A percentile compares a stretch with the other conserved stretches of the same genome.
Evolutionary conservation across 2,888 invertebrate genomes (phyloP).

Genomic region (Chymomyza fuscimana): DNA sequence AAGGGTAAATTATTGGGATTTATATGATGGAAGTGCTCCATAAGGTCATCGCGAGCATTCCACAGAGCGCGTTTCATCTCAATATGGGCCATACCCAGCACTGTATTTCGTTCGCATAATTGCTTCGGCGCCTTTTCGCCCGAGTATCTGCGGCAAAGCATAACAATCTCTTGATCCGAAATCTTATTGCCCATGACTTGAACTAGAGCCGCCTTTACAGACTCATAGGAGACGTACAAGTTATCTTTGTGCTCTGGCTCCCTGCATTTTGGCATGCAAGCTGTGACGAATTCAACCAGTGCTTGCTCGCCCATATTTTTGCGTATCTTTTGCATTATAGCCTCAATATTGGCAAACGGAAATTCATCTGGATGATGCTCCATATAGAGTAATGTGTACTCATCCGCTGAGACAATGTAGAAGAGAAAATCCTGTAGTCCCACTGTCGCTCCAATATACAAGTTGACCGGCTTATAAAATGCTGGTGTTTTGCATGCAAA

Average conservation of each 20-base stretch:
- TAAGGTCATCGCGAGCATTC: conserved; percentile 84
- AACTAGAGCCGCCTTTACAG: conserved; percentile 83
- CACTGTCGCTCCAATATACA: conserved; percentile 91
- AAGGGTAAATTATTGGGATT: conserved; percentile 83
- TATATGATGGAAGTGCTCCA: conserved; percentile 83
- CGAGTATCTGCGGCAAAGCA: conserved; percentile 87
- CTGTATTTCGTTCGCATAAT: conserved; percentile 79
- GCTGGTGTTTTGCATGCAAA: conserved; percentile 87
- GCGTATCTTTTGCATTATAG: conserved; percentile 87
- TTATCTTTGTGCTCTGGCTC: conserved; percentile 44
- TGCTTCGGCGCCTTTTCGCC: conserved; percentile 81
- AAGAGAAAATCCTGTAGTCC: conserved; percentile 89
- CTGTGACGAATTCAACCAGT: conserved; percentile 87
- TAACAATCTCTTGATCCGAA: conserved; percentile 90
- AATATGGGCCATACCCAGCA: conserved; percentile 85
- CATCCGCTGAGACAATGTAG: conserved; percentile 89
- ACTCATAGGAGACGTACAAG: conserved; percentile 70
- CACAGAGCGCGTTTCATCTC: conserved; percentile 86
- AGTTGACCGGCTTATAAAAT: conserved; percentile 88
- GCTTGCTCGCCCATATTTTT: conserved; percentile 79
- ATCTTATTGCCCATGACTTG: conserved; percentile 85
- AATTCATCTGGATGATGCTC: conserved; percentile 88
- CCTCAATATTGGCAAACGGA: conserved; percentile 85
- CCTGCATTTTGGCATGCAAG: conserved; percentile 81
- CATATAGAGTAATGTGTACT: conserved; percentile 92